Base-by-base conservation (phyloP, 2,113 vertebrate species). In the Hiodon alosoides region DNA sequence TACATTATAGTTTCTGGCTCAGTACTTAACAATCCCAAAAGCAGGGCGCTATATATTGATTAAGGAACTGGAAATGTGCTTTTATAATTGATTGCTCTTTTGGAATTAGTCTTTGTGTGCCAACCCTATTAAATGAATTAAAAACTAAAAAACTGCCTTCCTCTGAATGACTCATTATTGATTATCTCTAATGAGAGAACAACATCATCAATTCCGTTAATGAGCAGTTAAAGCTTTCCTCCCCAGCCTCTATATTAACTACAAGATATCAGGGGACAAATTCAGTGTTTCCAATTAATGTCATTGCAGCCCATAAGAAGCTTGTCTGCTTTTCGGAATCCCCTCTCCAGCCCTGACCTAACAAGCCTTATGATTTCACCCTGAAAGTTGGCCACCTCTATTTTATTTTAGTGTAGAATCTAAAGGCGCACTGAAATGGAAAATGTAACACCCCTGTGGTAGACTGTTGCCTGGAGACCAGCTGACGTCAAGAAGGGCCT, bases 401-500 rank as follows among this genome's bases (percentile, higher is more conserved):
- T 64, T 73, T 71, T 78, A 77, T 79, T 78, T 78, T 69, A 74
- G 67, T 72, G 51, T 76, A 79, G 82, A 78, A 80, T 82, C 73
- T 80, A 73, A 82, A 79, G 80, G 79, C 78, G 74, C 68, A 76
- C 58, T 80, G 88, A 87, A 93, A 86, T 93, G 91, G 91, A 93
- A 93, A 93, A 92, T 89, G 86, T 91, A 83, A 90, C 86, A 81
- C 84, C 85, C 85, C 90, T 90, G 83, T 83, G 82, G 88, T 89
- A 85, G 84, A 84, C 66, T 72, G 90, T 90, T 86, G 85, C 89
- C 68, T 86, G 77, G 77, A 84, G 79, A 90, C 89, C 76, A 11
- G 76, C 85, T 93, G 91, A 93, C 91, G 91, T 93, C 90, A 92
- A 90, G 85, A 80, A 72, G 86, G 90, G 89, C 88, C 89, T 90